A percentile compares a stretch with the other conserved stretches of the same genome.
These are phyloP conservation scores for Drosophila suboccidentalis DNA, from an alignment of 2,888 invertebrate species.

Conservation along the genomic window DNA sequence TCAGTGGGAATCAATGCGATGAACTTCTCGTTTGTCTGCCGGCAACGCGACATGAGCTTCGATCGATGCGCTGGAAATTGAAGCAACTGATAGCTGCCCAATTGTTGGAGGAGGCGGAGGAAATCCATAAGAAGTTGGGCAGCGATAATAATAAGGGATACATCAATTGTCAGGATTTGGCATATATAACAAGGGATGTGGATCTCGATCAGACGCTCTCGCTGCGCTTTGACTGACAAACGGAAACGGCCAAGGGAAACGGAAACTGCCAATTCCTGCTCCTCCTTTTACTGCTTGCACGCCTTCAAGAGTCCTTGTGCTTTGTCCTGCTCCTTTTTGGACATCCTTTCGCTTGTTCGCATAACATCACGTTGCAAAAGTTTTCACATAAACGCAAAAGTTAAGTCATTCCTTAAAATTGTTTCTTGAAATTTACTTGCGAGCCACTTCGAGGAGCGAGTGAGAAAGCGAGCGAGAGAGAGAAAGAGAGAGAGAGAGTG, in stretches of 20 bases:
- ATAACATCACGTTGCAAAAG: conserved; percentile 77
- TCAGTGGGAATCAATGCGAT: conserved; percentile 36
- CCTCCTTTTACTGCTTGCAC: neutral
- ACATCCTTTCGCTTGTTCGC: conserved; percentile 58
- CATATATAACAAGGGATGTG: conserved; percentile 52
- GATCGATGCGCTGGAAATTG: conserved; percentile 51
- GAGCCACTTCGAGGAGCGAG: conserved; percentile 57
- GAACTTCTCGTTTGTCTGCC: conserved; percentile 39
- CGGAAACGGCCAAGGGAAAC: neutral
- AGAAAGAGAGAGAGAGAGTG: conserved; percentile 1
- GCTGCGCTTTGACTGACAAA: conserved; percentile 34
- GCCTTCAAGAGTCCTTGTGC: neutral
- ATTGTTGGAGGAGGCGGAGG: neutral
- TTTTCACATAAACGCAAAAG: conserved; percentile 80
- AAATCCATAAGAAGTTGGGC: no score
- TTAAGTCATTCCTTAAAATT: conserved; percentile 80
- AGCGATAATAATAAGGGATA: neutral
- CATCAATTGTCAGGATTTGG: conserved; percentile 33
- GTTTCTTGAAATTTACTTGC: conserved; percentile 78
- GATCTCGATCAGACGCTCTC: conserved; percentile 55
- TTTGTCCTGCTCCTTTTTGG: neutral
- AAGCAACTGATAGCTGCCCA: conserved; percentile 32
- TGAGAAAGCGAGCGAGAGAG: neutral
- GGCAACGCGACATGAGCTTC: conserved; percentile 31
- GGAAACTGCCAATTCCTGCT: neutral